Evolutionary conservation across 2,888 invertebrate species (phyloP), one percentile per base, ranked within the genome.

Genomic region (Ypsolopha scabrella): DNA sequence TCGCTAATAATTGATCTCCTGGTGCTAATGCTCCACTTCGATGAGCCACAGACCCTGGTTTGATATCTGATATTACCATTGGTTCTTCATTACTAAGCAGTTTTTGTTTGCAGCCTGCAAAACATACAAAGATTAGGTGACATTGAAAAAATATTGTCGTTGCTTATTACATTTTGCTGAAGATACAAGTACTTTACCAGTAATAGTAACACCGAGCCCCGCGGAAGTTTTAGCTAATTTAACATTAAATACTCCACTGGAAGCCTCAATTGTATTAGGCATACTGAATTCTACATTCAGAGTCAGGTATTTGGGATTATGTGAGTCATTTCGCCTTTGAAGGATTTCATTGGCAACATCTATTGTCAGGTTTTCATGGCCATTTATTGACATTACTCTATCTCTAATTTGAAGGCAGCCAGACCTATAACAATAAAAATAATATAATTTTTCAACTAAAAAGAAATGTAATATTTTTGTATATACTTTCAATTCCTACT

Each of bases 191-290:
- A 41, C 13, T 37, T 68, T 78, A 90, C 94, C 92, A 70, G 93
- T 94, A 7, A 97, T 93, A n/a, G 95, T 96, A 41, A 98, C 91
- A 2, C 98, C 98, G 10, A 98, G 86, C 6, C 95, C 95, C 34
- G 90, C 91, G 41, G 92, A 91, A 35, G 90, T 91, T 60, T 92
- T 92, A 6, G 95, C 93, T 50, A 98, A 86, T 73, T 96, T 94
- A 0, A 98, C 96, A 57, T 93, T 94, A 68, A 97, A 97, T 0
- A 96, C 92, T 0, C 97, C 97, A 61, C 94, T 94, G 6, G 94
- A 93, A 1, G 97, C 96, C 57, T 96, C 94, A 45, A 97, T 95
- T 0, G 95, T 91, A 59, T 97, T 96, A 8, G 95, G 94, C 73
- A 97, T 95, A 78, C 94, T 95, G 74, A 97, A 97, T 70, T 97